These are phyloP conservation scores for Drosophila saltans DNA, from an alignment of 1,140 invertebrate genomes.

Conservation along the genomic window DNA sequence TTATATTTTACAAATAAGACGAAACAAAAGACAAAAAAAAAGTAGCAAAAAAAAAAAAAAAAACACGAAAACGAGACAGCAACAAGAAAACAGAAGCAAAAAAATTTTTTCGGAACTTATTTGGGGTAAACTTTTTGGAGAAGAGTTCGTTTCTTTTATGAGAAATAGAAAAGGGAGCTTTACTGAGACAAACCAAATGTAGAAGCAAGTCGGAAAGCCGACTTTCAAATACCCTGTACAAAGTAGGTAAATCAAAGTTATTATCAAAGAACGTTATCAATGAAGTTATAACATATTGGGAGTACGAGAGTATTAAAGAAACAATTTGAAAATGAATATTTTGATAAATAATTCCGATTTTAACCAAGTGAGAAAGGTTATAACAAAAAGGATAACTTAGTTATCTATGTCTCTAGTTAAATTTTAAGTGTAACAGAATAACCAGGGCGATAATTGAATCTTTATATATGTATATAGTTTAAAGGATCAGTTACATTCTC, in stretches of 20 bases:
- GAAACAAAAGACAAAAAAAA: constrained; percentile 28
- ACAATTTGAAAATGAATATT: no score
- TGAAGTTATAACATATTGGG: no score
- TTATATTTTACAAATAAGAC: constrained; percentile 68
- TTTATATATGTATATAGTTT: no score
- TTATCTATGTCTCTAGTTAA: no score
- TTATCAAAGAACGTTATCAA: no score
- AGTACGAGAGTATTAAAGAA: no score
- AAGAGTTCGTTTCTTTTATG: constrained; percentile 4
- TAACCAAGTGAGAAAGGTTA: no score
- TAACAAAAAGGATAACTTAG: no score
- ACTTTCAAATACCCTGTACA: not conserved
- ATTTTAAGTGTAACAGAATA: no score
- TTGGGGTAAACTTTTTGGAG: constrained; percentile 35
- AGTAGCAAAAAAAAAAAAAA: constrained; percentile 33
- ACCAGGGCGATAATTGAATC: no score
- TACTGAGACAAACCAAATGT: not conserved
- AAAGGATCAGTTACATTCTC: no score
- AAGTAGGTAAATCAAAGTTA: not conserved
- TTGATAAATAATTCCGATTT: no score
- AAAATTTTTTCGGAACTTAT: constrained; percentile 43
- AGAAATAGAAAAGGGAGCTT: not conserved
- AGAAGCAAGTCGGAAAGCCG: not conserved
- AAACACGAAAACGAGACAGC: not conserved
- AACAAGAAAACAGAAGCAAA: constrained; percentile 12